Evolutionary conservation across 1,140 invertebrate genomes (phyloP).

Genomic region (Drosophila mauritiana): DNA sequence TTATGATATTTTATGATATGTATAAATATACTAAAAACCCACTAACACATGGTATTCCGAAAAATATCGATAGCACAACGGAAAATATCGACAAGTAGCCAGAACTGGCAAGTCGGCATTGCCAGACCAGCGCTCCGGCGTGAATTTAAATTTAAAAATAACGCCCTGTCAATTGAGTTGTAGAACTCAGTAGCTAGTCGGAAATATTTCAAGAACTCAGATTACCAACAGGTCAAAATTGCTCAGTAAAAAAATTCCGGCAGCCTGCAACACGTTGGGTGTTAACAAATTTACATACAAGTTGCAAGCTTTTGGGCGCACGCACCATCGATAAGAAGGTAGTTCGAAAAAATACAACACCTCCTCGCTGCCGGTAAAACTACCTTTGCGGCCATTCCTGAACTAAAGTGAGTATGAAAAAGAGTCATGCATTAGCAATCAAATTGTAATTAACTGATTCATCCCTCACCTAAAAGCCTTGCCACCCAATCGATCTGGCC

Average conservation of each 20-base stretch:
- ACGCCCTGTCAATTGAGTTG: not conserved
- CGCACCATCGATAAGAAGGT: constrained; percentile 12
- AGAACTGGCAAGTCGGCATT: constrained; percentile 1
- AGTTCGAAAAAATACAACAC: constrained; percentile 17
- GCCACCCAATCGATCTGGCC: constrained; percentile 65
- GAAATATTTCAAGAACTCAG: constrained; percentile 34
- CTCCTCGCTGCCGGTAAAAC: constrained; percentile 43
- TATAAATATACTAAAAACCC: not conserved
- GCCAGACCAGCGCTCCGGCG: not conserved
- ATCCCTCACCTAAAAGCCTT: constrained; percentile 18
- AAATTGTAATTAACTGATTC: constrained; percentile 12
- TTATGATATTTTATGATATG: no score
- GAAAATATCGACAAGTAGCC: not conserved
- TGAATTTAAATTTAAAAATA: constrained; percentile 7
- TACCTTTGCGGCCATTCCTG: not conserved
- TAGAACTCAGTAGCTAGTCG: constrained; percentile 48
- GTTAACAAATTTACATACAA: constrained; percentile 39
- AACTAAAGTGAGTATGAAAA: constrained; percentile 4
- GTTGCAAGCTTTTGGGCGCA: constrained; percentile 34
- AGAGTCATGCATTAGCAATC: constrained; percentile 8
- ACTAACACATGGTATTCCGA: not conserved
- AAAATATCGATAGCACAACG: not conserved
- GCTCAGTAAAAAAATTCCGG: constrained; percentile 67
- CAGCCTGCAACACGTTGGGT: constrained; percentile 70
- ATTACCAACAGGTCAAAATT: constrained; percentile 58